Conservation (phyloP, 2,888 invertebrate species). For the Drosophila incognita region DNA sequence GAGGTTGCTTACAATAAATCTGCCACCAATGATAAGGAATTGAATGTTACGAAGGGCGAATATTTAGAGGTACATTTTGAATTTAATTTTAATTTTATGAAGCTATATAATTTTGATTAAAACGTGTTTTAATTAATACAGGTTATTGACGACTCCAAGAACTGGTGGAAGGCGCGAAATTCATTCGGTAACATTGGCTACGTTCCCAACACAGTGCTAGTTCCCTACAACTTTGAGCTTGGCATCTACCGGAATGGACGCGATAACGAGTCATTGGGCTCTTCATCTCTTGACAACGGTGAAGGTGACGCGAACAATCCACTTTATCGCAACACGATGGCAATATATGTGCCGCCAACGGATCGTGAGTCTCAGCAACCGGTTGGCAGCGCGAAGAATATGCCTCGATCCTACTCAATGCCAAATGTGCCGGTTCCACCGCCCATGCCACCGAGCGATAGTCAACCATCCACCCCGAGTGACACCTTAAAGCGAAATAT, state of each 20-base stretch:
- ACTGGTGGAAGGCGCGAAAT: slow-evolving; percentile 99
- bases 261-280: slow-evolving; percentile 79
- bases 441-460: slow-evolving; percentile 84
- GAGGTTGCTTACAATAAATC: slow-evolving; percentile 97
- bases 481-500: slow-evolving; percentile 79
- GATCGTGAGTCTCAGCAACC: slow-evolving; percentile 71
- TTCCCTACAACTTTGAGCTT: slow-evolving; percentile 86
- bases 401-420: slow-evolving; percentile 81
- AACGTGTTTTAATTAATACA: slow-evolving; percentile 80
- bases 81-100: background rate
- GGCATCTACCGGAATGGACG: slow-evolving; percentile 48
- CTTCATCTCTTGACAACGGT: slow-evolving; percentile 58
- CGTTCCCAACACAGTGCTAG: slow-evolving; percentile 98
- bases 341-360: slow-evolving; percentile 52
- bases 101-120: background rate
- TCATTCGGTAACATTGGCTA: slow-evolving; percentile 94
- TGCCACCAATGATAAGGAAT: slow-evolving; percentile 98
- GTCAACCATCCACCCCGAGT: slow-evolving; percentile 72
- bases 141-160: slow-evolving; percentile 97
- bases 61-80: slow-evolving; percentile 92
- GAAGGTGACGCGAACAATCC: slow-evolving; percentile 56
- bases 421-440: slow-evolving; percentile 85
- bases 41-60: slow-evolving; percentile 97
- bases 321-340: slow-evolving; percentile 69
- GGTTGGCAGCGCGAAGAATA: slow-evolving; percentile 49